Evolutionary conservation across 2,113 vertebrate species (phyloP).

Genomic region (Gadus chalcogrammus): DNA sequence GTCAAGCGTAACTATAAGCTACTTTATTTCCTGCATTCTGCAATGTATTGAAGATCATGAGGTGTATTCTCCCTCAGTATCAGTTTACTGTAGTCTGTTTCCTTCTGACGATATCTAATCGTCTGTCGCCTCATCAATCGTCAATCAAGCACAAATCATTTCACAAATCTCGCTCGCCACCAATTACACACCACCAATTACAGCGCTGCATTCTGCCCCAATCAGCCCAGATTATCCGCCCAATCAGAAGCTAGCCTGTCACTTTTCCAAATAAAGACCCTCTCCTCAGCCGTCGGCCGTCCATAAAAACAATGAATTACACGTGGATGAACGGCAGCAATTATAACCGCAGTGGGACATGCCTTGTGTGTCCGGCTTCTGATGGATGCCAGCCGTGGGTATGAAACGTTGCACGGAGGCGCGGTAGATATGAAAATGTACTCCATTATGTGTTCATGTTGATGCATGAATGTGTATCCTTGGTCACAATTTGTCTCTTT

Average conservation of each 20-base stretch:
- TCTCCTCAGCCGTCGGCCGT: background rate
- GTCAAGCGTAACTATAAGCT: too few species aligned
- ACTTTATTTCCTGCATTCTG: too few species aligned
- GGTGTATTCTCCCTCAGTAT: too few species aligned
- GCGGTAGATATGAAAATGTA: too few species aligned
- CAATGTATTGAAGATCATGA: too few species aligned
- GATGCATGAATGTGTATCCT: too few species aligned
- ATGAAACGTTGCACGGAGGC: too few species aligned
- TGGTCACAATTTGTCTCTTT: too few species aligned
- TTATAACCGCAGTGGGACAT: background rate
- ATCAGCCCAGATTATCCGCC: background rate
- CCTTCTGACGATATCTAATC: constrained; percentile 25
- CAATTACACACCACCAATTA: constrained; percentile 9
- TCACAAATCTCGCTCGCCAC: background rate
- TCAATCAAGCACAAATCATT: constrained; percentile 35
- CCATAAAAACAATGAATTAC: background rate
- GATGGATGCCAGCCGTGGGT: too few species aligned
- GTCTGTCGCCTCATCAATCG: constrained; percentile 20
- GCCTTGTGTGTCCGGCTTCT: too few species aligned
- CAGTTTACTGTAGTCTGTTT: background rate
- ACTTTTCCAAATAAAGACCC: background rate
- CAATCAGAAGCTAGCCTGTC: background rate
- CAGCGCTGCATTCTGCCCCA: background rate
- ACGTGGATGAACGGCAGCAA: background rate
- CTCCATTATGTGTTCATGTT: too few species aligned